Conservation (phyloP, 2,888 invertebrate species). For the Chrysomela aeneicollis region DNA sequence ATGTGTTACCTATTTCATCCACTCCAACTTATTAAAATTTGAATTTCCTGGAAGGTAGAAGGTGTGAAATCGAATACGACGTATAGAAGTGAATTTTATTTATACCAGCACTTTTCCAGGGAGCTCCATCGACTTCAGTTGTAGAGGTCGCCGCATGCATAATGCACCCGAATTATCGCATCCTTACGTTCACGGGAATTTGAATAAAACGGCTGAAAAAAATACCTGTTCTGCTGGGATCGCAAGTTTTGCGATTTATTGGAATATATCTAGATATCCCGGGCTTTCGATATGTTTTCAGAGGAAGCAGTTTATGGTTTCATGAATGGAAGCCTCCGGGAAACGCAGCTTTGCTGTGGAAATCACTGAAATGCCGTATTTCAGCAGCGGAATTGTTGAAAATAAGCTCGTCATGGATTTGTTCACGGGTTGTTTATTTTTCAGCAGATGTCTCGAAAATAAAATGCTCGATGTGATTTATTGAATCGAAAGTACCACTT, state of each 20-base stretch:
- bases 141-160: neutral
- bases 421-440: too few species aligned
- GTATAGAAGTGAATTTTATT: neutral
- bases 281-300: neutral
- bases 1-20: too few species aligned
- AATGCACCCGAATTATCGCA: neutral
- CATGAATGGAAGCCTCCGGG: neutral
- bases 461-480: too few species aligned
- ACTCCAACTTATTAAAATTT: too few species aligned
- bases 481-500: too few species aligned
- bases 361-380: neutral
- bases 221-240: neutral
- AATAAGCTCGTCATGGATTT: too few species aligned
- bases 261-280: neutral
- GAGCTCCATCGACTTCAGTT: neutral
- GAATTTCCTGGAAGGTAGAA: too few species aligned
- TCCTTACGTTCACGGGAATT: neutral
- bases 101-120: neutral
- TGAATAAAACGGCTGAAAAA: neutral
- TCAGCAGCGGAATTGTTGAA: too few species aligned
- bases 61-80: too few species aligned
- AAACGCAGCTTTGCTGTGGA: neutral
- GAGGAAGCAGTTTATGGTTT: neutral
- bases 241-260: conserved; percentile 11
- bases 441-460: too few species aligned